A percentile compares a stretch with the other conserved stretches of the same genome.
Conservation (phyloP, 2,888 invertebrate genomes). For the Suillia variegata region DNA sequence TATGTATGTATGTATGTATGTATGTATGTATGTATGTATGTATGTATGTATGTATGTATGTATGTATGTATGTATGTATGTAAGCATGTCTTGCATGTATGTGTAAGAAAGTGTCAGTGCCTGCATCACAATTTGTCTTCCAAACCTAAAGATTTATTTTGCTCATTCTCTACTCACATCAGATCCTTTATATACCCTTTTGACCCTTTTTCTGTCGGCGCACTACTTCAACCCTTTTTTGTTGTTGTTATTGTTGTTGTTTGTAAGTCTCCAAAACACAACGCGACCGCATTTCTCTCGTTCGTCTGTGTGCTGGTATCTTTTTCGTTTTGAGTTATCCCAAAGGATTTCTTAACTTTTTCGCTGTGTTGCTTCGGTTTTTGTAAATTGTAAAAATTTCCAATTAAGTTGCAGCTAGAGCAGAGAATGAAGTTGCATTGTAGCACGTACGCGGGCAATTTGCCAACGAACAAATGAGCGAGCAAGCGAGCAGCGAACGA, state of each 20-base stretch:
- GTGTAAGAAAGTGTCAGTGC: too few species aligned
- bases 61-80: conserved; percentile 16
- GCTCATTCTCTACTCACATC: conserved; percentile 5
- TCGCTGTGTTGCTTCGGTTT: conserved; percentile 28
- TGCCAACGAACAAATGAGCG: conserved; percentile 37
- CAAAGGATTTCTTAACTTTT: neutral
- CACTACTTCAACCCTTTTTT: conserved; percentile 5
- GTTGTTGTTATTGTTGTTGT: conserved; percentile 28
- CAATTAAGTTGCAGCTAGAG: conserved; percentile 49
- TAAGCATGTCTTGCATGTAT: too few species aligned
- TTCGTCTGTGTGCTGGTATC: conserved; percentile 20
- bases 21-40: too few species aligned
- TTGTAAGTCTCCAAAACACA: neutral
- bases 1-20: too few species aligned
- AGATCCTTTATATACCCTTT: neutral
- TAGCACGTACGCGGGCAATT: conserved; percentile 55
- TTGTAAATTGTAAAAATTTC: conserved; percentile 54
- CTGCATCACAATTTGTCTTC: conserved; percentile 1
- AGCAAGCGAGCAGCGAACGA: neutral
- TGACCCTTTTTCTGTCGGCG: neutral
- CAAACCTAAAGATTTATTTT: neutral
- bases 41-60: conserved; percentile 5
- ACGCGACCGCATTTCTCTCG: conserved; percentile 46
- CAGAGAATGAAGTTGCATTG: conserved; percentile 44
- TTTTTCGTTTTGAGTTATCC: neutral